A percentile compares a stretch with the other conserved stretches of the same genome.
These are phyloP conservation scores for Girardinichthys multiradiatus DNA, from an alignment of 2,113 vertebrate genomes.

Conservation along the genomic window DNA sequence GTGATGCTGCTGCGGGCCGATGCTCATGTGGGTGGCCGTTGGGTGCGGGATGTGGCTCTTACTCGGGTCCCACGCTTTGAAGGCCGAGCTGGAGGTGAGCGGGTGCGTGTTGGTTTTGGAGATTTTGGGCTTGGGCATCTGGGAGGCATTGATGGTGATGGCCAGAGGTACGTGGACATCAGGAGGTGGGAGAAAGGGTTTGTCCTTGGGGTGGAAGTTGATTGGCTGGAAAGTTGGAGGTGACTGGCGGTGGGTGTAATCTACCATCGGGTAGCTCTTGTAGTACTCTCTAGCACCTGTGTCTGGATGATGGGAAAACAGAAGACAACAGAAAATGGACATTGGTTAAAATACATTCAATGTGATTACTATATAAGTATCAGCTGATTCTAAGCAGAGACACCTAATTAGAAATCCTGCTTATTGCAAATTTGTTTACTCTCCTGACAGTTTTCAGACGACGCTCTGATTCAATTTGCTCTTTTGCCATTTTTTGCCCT, in stretches of 20 bases:
- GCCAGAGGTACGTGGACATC: constrained; percentile 83
- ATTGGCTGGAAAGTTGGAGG: constrained; percentile 82
- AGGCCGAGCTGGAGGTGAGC: constrained; percentile 77
- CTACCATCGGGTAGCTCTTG: constrained; percentile 83
- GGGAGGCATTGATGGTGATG: constrained; percentile 78
- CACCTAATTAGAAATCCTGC: too few relatives aligned
- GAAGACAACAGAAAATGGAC: background rate
- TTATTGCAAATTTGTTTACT: too few relatives aligned
- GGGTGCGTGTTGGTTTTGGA: constrained; percentile 83
- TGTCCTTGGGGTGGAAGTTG: constrained; percentile 81
- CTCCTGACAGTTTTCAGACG: too few relatives aligned
- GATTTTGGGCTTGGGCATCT: constrained; percentile 85
- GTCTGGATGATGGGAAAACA: constrained; percentile 70
- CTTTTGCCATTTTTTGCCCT: too few relatives aligned
- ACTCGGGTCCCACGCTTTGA: constrained; percentile 84
- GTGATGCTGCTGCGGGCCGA: constrained; percentile 67
- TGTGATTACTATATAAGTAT: background rate
- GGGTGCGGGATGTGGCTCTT: constrained; percentile 77
- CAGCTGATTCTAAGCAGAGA: background rate
- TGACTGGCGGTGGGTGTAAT: constrained; percentile 78
- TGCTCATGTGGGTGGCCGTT: constrained; percentile 62
- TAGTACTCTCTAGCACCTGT: constrained; percentile 84
- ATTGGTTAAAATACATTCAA: constrained; percentile 15
- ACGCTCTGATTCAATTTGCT: too few relatives aligned
- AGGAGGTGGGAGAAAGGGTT: constrained; percentile 75